phyloP scores from a whole-genome alignment of 2,113 vertebrate genomes.

The Thunnus thynnus region DNA sequence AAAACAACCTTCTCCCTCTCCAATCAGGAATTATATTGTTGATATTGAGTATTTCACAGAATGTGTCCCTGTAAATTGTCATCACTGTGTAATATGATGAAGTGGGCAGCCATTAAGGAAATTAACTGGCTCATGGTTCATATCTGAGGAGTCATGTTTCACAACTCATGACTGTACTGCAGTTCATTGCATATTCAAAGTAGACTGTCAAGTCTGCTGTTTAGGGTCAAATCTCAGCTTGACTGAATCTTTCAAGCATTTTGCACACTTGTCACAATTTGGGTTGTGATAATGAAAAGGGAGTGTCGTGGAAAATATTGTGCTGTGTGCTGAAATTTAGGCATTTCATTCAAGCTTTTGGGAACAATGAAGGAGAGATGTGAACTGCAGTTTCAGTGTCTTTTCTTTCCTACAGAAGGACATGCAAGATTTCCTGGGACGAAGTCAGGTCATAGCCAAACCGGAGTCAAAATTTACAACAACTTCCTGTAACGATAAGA shows the following conservation, averaged over 20 bases:
- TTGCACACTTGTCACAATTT: neutral
- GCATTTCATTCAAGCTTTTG: no score
- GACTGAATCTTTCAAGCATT: neutral
- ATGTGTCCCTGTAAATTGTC: conserved; percentile 45
- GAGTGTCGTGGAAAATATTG: neutral
- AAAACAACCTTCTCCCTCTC: conserved; percentile 35
- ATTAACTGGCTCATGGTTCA: conserved; percentile 52
- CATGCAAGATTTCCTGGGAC: no score
- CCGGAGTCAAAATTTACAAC: no score
- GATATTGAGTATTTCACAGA: conserved; percentile 41
- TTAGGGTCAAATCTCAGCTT: neutral
- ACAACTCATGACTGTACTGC: conserved; percentile 18
- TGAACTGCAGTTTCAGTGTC: no score
- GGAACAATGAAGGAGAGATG: no score
- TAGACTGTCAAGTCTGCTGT: neutral
- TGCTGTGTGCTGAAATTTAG: no score
- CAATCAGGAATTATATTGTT: conserved; percentile 24
- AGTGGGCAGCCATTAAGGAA: conserved; percentile 51
- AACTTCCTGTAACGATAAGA: no score
- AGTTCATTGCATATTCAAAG: conserved; percentile 11
- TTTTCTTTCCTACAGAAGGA: no score
- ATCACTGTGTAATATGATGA: conserved; percentile 53
- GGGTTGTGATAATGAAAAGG: neutral
- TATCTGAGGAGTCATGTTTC: conserved; percentile 33
- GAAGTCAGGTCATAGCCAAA: no score